Evolutionary conservation across 92 coral and sea anemone genomes (phyloP), one percentile per base, ranked within the genome.

Genomic region (Plumapathes pennacea): DNA sequence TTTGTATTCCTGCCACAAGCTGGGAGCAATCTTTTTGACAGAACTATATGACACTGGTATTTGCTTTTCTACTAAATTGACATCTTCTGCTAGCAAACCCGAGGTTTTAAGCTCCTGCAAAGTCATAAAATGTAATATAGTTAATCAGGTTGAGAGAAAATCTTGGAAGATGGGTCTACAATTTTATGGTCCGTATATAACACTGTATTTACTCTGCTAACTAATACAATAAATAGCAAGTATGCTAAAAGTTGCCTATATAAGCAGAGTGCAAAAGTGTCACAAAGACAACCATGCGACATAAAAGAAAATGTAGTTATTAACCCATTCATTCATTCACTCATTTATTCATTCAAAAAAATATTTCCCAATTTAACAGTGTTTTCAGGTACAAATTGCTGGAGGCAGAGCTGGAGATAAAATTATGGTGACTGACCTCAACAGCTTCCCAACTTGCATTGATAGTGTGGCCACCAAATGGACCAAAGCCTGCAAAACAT

Each of bases 381-480:
- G n/a, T n/a, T n/a, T n/a, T n/a, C n/a, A n/a, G n/a, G n/a, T n/a
- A n/a, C n/a, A n/a, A n/a, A n/a, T n/a, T n/a, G n/a, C n/a, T n/a
- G n/a, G n/a, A n/a, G n/a, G n/a, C n/a, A n/a, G n/a, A n/a, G n/a
- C n/a, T n/a, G n/a, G n/a, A n/a, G n/a, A n/a, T n/a, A n/a, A n/a
- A n/a, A n/a, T n/a, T n/a, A n/a, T n/a, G n/a, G n/a, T n/a, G n/a
- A n/a, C n/a, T 12, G 38, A 92, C 98, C 89, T 88, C 75, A 7
- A 92, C 96, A 25, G 96, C 94, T 10, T 62, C 72, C 88, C 84
- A 80, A 54, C 98, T 92, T 19, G 96, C 77, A 67, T 92, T 92
- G 23, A 84, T 70, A 28, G 60, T 67, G 72, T 86, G 90, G 3
- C 45, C 33, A 21, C 96, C 96, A 64, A 92, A 92, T 1, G 98